phyloP scores from a whole-genome alignment of 2,888 invertebrate genomes.

The Dicyrtomina minuta region DNA sequence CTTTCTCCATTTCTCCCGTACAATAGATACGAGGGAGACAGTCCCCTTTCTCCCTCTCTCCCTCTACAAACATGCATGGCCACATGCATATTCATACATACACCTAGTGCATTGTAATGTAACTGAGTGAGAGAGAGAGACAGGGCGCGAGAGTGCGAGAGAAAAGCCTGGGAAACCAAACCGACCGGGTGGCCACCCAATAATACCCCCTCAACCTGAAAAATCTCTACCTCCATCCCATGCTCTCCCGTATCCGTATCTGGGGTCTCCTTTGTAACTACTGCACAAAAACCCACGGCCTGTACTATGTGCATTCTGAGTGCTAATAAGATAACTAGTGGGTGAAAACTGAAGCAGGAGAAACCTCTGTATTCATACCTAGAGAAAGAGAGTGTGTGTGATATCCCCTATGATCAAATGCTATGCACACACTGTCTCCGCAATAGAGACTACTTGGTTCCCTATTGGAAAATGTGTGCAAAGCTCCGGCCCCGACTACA shows the following conservation, averaged over 20 bases:
- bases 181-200: conserved; percentile 23
- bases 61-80: conserved; percentile 9
- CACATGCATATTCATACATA: no score
- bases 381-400: no score
- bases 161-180: conserved; percentile 25
- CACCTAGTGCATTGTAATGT: neutral
- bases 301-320: no score
- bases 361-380: no score
- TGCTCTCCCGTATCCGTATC: conserved; percentile 18
- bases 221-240: conserved; percentile 19
- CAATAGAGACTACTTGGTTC: no score
- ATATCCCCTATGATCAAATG: neutral
- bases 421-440: no score
- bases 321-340: no score
- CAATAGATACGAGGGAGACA: neutral
- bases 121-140: conserved; percentile 14
- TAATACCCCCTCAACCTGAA: conserved; percentile 21
- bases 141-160: conserved; percentile 2
- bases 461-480: no score
- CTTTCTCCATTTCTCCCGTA: conserved; percentile 17
- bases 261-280: no score
- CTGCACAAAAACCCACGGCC: no score
- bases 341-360: no score
- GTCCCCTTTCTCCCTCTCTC: conserved; percentile 3
- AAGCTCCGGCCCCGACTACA: no score